Evolutionary conservation across 1,140 invertebrate species (phyloP).

Genomic region (Papilio aristodemus): DNA sequence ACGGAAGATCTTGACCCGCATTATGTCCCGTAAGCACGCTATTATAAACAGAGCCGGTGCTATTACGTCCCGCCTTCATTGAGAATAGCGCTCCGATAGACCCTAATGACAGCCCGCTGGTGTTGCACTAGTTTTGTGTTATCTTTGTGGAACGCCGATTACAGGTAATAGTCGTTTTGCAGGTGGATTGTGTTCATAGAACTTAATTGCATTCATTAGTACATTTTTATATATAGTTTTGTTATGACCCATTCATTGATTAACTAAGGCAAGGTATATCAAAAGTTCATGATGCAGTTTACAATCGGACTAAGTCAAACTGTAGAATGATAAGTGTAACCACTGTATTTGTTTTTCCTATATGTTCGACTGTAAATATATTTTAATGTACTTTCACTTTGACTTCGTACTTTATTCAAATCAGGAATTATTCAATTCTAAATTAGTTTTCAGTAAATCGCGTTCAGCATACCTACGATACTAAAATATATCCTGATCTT

Average conservation of each 20-base stretch:
- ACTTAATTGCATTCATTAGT: constrained; percentile 41
- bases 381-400: too few species aligned
- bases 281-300: neutral
- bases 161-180: constrained; percentile 60
- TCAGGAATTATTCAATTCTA: too few species aligned
- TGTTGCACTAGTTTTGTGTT: constrained; percentile 51
- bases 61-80: constrained; percentile 47
- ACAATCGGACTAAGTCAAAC: neutral
- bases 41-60: constrained; percentile 41
- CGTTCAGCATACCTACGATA: too few species aligned
- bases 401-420: too few species aligned
- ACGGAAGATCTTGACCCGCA: constrained; percentile 57
- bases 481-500: too few species aligned
- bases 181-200: constrained; percentile 50
- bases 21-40: constrained; percentile 43
- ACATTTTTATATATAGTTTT: neutral
- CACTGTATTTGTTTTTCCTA: too few species aligned
- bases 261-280: neutral
- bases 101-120: constrained; percentile 60
- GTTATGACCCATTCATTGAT: neutral
- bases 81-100: constrained; percentile 40
- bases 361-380: too few species aligned
- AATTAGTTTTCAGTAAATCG: too few species aligned
- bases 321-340: neutral
- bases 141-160: constrained; percentile 63